Evolutionary conservation across 2,113 vertebrate species (phyloP).

Genomic region (Todiramphus chloris): DNA sequence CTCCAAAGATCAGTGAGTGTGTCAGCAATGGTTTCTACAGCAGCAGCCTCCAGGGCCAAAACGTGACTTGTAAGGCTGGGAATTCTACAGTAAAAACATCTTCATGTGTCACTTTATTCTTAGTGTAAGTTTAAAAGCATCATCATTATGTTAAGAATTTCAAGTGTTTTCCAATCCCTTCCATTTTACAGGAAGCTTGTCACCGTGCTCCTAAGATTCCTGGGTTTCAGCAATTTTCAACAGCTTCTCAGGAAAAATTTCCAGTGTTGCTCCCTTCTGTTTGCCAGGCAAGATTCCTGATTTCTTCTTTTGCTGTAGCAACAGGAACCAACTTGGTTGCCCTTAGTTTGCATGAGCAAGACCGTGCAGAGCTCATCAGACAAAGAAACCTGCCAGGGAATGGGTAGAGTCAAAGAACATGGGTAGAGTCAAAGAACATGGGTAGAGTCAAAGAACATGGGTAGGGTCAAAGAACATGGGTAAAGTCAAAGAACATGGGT

Average conservation of each 20-base stretch:
- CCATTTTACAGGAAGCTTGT: background rate
- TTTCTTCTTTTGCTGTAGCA: background rate
- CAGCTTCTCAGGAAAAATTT: background rate
- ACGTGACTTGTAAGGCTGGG: background rate
- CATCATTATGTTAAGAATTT: background rate
- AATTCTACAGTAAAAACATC: background rate
- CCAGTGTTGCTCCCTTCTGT: background rate
- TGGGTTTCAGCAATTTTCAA: background rate
- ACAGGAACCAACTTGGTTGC: background rate
- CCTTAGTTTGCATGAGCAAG: background rate
- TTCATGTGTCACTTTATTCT: background rate
- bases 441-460: background rate
- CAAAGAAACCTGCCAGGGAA: background rate
- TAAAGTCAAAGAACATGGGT: background rate
- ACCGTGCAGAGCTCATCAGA: background rate
- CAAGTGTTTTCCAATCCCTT: background rate
- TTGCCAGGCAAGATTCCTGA: background rate
- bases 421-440: background rate
- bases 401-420: background rate
- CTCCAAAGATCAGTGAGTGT: conserved; percentile 16
- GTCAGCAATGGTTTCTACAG: background rate
- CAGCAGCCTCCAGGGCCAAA: background rate
- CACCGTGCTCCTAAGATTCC: background rate
- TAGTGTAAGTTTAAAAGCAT: background rate
- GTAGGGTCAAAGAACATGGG: background rate